Evolutionary conservation across 2,888 invertebrate genomes (phyloP), one percentile per base, ranked within the genome.

Genomic region (Scaptomyza polygonia): DNA sequence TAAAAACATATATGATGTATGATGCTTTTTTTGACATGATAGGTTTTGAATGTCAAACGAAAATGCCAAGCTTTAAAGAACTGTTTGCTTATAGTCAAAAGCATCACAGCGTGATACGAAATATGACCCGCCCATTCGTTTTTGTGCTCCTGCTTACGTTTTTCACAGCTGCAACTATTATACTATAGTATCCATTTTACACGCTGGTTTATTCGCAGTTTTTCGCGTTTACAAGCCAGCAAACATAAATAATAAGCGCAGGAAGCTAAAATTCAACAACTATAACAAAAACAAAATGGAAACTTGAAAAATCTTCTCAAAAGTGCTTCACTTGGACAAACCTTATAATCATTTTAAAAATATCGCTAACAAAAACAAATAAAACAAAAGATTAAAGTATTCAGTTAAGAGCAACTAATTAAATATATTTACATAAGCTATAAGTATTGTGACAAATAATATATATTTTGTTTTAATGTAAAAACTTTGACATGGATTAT

Each of bases 141-240:
- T 29, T 48, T 30, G 11, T 45, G 21, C 5, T 45, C 25, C n/a
- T n/a, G 7, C 2, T 25, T 25, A 32, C n/a, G 9, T 34, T 34
- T 45, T 49, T 6, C 14, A 25, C 5, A 8, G 25, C 42, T 54
- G 40, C 16, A n/a, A 39, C 16, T 25, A 49, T 18, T 47, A 29
- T 55, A 40, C n/a, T n/a, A n/a, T 45, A 16, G 29, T 16, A 14
- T 27, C 16, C 25, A 55, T 40, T 58, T 59, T 14, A 21, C 56
- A 36, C 11, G 16, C 18, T 27, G n/a, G 9, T 16, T 44, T 54
- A 21, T 61, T 52, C 48, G 3, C 48, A 49, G 45, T 56, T 67
- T 61, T 30, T 16, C 16, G 40, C 68, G 44, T 68, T 72, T 75
- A 74, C 72, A 74, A 64, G 57, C 64, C 75, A 72, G 71, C 43